Base-by-base conservation (phyloP, 2,797 vertebrate genomes). In the Lophius americanus region DNA sequence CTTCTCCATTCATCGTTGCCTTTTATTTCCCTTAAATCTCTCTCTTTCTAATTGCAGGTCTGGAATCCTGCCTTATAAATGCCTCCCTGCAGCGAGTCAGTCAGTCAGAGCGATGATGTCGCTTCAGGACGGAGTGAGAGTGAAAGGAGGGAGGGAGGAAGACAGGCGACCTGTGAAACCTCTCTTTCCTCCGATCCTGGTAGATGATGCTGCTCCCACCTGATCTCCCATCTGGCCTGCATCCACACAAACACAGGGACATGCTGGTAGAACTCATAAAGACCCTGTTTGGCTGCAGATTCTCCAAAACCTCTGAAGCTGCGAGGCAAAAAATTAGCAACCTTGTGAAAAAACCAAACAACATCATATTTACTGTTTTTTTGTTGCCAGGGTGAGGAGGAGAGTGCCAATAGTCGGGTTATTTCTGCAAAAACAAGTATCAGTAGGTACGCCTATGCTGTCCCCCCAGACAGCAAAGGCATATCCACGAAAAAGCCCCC, bases 171-270 rank as follows among this genome's bases (percentile, higher is more conserved):
- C 62, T 53, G 23, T 23, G 23, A 57, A 55, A 65, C 73, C 70
- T 70, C 75, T 60, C 68, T 76, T 81, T 85, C 44, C 53, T 72
- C 59, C 78, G 81, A 64, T 71, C 68, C 57, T 77, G 65, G 64
- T 14, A 67, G 72, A 63, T 46, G 57, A 47, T 59, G 50, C 51
- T 60, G 69, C 79, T 81, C 83, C 89, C 64, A 69, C 57, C 37
- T 50, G 32, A 60, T 74, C 13, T 58, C 14, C 50, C 70, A 61
- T 44, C 76, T 69, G 63, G 63, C 61, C 42, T 48, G 36, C 60
- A 59, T 60, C 59, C 47, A 65, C 43, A 42, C 39, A 43, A 49
- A 51, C 41, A 42, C 43, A 39, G 14, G 42, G 11, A 9, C 8
- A 6, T 12, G 59, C 44, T 23, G 23, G 23, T 23, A 23, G 67